These are phyloP conservation scores for Aspiorhynchus laticeps DNA, from an alignment of 2,113 vertebrate species.

Conservation along the genomic window DNA sequence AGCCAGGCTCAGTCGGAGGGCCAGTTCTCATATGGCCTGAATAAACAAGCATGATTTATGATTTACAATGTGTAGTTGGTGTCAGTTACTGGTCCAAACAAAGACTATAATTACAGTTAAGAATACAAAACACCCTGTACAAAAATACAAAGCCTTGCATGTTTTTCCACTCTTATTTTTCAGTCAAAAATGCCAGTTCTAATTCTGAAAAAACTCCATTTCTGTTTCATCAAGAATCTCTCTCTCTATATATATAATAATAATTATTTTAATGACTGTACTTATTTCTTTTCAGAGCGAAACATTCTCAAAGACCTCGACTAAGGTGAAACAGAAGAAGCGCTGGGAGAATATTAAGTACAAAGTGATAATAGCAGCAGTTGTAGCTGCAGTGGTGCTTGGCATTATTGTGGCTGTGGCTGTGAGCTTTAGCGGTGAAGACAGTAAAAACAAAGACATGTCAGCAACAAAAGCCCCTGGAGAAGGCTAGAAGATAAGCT, in stretches of 20 bases:
- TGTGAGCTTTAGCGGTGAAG: background rate
- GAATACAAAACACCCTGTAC: background rate
- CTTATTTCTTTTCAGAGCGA: constrained; percentile 63
- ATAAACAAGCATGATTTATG: background rate
- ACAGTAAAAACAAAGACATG: background rate
- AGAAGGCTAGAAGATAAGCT: background rate
- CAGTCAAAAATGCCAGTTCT: background rate
- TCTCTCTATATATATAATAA: too few relatives aligned
- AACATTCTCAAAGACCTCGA: constrained; percentile 69
- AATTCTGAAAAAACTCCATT: background rate
- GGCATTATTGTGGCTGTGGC: constrained; percentile 50
- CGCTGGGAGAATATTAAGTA: constrained; percentile 68
- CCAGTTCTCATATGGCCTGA: background rate
- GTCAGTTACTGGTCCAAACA: background rate
- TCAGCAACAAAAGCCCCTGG: background rate
- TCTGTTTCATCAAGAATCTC: constrained; percentile 51
- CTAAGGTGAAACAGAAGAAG: constrained; percentile 71
- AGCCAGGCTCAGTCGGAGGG: background rate
- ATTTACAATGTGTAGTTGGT: background rate
- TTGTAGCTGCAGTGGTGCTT: constrained; percentile 42
- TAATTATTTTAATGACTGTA: background rate
- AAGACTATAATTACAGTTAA: background rate
- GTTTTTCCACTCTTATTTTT: background rate
- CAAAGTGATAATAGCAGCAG: constrained; percentile 60
- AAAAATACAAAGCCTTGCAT: background rate